Conservation (phyloP, 2,888 invertebrate species). For the Ichneumoninae sp. region DNA sequence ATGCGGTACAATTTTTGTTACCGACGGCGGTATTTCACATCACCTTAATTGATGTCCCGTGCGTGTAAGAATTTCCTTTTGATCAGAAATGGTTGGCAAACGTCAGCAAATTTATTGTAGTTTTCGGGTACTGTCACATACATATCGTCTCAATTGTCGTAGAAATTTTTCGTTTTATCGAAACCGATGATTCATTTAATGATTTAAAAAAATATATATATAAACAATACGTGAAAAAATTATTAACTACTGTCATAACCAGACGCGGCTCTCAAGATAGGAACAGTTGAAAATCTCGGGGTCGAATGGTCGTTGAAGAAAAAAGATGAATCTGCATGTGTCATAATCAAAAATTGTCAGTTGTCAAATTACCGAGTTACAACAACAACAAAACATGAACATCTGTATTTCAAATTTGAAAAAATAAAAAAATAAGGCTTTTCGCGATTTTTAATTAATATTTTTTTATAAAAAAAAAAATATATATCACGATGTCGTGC, state of each 20-base stretch:
- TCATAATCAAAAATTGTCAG: background rate
- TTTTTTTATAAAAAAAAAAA: background rate
- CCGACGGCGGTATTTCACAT: no score
- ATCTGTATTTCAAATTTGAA: background rate
- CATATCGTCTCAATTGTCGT: background rate
- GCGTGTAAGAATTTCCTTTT: no score
- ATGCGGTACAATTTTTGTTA: no score
- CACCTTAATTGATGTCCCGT: no score
- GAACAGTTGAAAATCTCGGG: background rate
- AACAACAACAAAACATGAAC: conserved; percentile 1
- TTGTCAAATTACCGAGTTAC: background rate
- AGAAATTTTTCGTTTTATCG: background rate
- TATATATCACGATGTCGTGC: conserved; percentile 69
- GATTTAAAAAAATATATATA: no score
- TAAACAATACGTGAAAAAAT: background rate
- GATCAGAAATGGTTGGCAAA: no score
- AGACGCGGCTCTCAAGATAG: background rate
- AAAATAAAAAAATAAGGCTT: background rate
- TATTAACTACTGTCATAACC: background rate
- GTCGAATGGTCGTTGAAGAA: conserved; percentile 9
- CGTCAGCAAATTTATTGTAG: background rate
- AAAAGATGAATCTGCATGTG: background rate
- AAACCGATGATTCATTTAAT: no score
- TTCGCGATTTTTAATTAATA: background rate
- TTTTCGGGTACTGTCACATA: background rate